phyloP scores from a whole-genome alignment of 2,113 vertebrate species.

The Cinclus cinclus region DNA sequence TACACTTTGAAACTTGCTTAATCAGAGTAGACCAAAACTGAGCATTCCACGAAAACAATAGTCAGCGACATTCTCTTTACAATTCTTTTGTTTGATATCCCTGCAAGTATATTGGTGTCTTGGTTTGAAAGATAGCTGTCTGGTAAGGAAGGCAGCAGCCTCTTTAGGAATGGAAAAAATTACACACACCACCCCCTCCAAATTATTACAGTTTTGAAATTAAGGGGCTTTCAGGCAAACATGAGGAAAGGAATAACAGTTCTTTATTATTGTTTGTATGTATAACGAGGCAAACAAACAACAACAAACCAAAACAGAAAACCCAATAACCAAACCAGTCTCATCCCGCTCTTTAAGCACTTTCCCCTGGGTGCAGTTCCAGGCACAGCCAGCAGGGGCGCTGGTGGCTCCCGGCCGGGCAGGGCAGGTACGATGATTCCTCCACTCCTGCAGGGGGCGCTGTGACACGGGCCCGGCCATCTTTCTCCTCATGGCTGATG shows the following conservation, averaged over 20 bases:
- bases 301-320: neutral
- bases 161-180: neutral
- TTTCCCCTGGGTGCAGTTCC: neutral
- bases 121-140: neutral
- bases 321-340: no score
- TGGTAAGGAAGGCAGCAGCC: neutral
- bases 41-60: neutral
- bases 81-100: neutral
- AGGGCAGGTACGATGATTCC: no score
- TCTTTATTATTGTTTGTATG: neutral
- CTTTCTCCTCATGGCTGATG: neutral
- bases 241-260: neutral
- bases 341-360: fast-evolving
- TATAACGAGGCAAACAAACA: neutral
- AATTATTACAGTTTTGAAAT: neutral
- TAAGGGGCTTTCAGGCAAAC: neutral
- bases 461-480: no score
- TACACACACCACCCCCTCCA: no score
- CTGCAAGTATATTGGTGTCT: neutral
- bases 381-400: no score
- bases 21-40: neutral
- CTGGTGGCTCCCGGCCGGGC: no score
- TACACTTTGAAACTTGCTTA: neutral
- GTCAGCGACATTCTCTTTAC: neutral
- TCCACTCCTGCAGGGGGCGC: no score